Conservation (phyloP, 2,797 vertebrate genomes). For the Pitangus sulphuratus region DNA sequence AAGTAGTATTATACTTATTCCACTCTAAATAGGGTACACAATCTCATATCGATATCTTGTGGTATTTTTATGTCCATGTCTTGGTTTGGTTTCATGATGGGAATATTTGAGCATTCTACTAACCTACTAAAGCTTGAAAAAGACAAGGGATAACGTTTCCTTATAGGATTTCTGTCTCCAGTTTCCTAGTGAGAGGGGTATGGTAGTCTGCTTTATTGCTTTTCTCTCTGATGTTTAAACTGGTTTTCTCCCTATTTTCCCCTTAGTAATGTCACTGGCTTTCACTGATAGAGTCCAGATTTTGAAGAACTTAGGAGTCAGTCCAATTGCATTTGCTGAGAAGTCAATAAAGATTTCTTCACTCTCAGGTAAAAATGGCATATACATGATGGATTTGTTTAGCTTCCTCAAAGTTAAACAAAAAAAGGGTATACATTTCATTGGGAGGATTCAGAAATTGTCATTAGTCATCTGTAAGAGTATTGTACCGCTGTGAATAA, state of each 20-base stretch:
- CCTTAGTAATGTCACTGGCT: neutral
- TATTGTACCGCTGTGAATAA: neutral
- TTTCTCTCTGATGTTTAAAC: neutral
- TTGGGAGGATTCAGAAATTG: neutral
- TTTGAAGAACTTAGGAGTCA: neutral
- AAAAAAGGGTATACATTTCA: neutral
- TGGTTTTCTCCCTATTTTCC: neutral
- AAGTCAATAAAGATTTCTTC: neutral
- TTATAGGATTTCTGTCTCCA: neutral
- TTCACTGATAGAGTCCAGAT: neutral
- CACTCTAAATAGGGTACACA: rapidly evolving
- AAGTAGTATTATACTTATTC: neutral
- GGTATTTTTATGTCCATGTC: neutral
- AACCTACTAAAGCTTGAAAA: neutral
- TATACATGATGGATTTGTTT: neutral
- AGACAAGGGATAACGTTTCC: neutral
- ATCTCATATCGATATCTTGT: neutral
- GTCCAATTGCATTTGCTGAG: neutral
- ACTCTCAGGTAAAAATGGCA: neutral
- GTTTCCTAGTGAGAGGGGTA: neutral
- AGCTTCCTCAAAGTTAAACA: neutral
- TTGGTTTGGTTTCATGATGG: neutral
- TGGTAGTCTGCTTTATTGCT: neutral
- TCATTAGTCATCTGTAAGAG: neutral
- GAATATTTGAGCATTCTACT: neutral